Evolutionary conservation across 2,888 invertebrate genomes (phyloP).

Genomic region (Cloeon dipterum): DNA sequence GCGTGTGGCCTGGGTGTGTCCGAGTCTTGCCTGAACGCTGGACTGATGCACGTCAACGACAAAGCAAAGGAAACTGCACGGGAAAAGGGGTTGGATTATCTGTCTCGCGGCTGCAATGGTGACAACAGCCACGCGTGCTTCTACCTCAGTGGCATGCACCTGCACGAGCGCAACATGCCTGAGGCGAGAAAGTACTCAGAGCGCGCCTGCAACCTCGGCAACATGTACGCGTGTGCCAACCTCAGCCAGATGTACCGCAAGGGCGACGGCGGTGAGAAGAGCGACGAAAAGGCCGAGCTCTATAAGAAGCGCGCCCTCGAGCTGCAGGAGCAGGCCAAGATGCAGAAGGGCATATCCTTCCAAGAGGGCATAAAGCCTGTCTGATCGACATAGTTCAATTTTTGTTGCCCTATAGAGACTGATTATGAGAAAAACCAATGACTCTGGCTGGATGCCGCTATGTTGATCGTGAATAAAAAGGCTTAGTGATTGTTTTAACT

Average conservation of each 20-base stretch:
- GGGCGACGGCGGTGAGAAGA: conserved; percentile 62
- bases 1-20: conserved; percentile 51
- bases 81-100: conserved; percentile 21
- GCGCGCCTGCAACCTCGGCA: conserved; percentile 62
- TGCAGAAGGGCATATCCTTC: conserved; percentile 21
- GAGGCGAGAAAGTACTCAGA: conserved; percentile 57
- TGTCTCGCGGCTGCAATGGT: conserved; percentile 26
- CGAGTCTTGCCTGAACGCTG: conserved; percentile 52
- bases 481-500: too few species aligned
- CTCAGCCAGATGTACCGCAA: conserved; percentile 64
- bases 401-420: too few species aligned
- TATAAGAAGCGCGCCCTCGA: conserved; percentile 48
- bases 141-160: conserved; percentile 54
- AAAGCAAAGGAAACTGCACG: conserved; percentile 7
- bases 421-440: too few species aligned
- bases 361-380: conserved; percentile 17
- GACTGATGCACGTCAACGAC: conserved; percentile 32
- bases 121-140: conserved; percentile 52
- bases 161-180: conserved; percentile 37
- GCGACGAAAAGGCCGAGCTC: conserved; percentile 40
- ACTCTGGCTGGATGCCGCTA: too few species aligned
- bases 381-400: too few species aligned
- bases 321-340: conserved; percentile 38
- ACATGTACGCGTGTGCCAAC: conserved; percentile 77
- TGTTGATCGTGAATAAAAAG: too few species aligned